Percentiles rank a stretch among this genome's conserved stretches.
Evolutionary conservation across 2,888 invertebrate genomes (phyloP).

Genomic region (Agrochola macilenta): DNA sequence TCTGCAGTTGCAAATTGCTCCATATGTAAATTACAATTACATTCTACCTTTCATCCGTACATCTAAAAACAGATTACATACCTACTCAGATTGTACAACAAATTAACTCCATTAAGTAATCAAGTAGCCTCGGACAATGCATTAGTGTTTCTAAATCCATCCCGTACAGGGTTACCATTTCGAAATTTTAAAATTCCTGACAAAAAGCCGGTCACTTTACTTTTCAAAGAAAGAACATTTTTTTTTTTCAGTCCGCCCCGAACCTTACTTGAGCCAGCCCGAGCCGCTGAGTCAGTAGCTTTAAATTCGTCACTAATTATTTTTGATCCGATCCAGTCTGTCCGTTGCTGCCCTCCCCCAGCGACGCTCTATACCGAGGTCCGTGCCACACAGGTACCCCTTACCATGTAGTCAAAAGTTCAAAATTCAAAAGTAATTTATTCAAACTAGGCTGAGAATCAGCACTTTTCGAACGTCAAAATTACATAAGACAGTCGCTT

Average conservation of each 20-base stretch:
- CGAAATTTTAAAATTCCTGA: neutral
- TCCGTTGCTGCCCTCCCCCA: too few relatives aligned
- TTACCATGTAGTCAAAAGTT: too few relatives aligned
- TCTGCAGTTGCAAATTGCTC: constrained; percentile 33
- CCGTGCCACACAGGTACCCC: neutral
- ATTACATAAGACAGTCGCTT: too few relatives aligned
- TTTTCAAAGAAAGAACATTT: neutral
- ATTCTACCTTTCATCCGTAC: constrained; percentile 42
- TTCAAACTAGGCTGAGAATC: too few relatives aligned
- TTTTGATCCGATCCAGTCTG: neutral
- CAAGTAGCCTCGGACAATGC: constrained; percentile 50
- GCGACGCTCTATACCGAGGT: neutral
- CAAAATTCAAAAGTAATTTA: too few relatives aligned
- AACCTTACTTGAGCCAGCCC: neutral
- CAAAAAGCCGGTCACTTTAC: neutral
- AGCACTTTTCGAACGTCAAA: too few relatives aligned
- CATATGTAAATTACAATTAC: constrained; percentile 38
- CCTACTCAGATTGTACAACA: constrained; percentile 41
- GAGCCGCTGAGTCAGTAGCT: neutral
- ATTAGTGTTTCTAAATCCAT: constrained; percentile 55
- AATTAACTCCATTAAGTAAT: constrained; percentile 60
- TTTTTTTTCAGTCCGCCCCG: neutral
- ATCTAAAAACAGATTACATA: constrained; percentile 43
- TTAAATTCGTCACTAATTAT: neutral
- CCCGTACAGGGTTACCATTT: neutral